Evolutionary conservation across 2,888 invertebrate genomes (phyloP).

Genomic region (Oeneis ivallda): DNA sequence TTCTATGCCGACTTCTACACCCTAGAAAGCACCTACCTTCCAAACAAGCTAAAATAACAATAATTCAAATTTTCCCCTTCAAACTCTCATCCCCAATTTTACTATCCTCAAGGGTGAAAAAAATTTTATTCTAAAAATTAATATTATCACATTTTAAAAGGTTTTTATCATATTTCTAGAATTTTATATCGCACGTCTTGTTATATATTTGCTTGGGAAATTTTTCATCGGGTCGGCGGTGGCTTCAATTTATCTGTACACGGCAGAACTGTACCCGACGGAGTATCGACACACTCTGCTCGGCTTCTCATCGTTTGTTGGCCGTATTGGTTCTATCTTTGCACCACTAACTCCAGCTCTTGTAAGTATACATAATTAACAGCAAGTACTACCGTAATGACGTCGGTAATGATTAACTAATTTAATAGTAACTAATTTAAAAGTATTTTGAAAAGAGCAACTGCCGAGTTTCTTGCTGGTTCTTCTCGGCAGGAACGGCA

Average conservation of each 20-base stretch:
- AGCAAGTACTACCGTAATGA: too few species aligned
- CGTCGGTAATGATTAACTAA: too few species aligned
- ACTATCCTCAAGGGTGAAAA: too few species aligned
- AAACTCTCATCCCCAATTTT: too few species aligned
- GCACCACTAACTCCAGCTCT: not conserved
- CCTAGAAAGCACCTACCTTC: too few species aligned
- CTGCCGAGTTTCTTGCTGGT: too few species aligned
- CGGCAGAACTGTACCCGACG: constrained; percentile 85
- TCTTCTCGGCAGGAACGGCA: too few species aligned
- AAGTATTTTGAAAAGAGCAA: too few species aligned
- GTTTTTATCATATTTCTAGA: constrained; percentile 16
- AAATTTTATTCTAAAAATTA: not conserved
- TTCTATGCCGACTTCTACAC: too few species aligned
- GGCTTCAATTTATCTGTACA: constrained; percentile 80
- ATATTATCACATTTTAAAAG: not conserved
- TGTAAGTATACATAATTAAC: not conserved
- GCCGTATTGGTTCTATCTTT: constrained; percentile 82
- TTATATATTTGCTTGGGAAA: constrained; percentile 53
- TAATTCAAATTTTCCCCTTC: too few species aligned
- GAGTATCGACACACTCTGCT: constrained; percentile 81
- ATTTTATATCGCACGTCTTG: constrained; percentile 10
- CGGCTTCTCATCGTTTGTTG: constrained; percentile 83
- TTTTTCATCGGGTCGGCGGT: constrained; percentile 81
- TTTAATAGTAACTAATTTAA: too few species aligned
- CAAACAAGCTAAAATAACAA: too few species aligned